These are phyloP conservation scores for Drosophila navojoa DNA, from an alignment of 1,140 invertebrate species.

Conservation along the genomic window DNA sequence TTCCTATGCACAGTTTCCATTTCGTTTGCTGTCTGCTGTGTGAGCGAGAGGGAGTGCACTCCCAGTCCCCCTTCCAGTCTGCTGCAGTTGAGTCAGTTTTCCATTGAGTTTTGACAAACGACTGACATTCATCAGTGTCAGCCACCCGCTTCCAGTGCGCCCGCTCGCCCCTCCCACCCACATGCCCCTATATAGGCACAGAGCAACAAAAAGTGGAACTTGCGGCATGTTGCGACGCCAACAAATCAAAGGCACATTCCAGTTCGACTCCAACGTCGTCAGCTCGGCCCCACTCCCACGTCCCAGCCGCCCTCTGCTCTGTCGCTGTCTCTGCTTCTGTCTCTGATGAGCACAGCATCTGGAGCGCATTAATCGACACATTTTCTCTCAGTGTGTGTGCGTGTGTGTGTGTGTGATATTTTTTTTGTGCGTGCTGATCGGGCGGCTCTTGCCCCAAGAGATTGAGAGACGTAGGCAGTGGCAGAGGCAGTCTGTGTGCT, in stretches of 20 bases:
- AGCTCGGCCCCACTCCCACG: background rate
- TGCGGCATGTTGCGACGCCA: conserved; percentile 38
- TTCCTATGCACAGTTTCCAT: conserved; percentile 35
- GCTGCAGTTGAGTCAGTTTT: conserved; percentile 58
- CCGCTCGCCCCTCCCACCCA: conserved; percentile 1
- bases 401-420: conserved; percentile 6
- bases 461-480: background rate
- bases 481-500: background rate
- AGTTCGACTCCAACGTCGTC: conserved; percentile 45
- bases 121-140: conserved; percentile 82
- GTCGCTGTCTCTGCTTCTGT: background rate
- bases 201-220: conserved; percentile 27
- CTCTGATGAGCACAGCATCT: conserved; percentile 63
- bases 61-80: background rate
- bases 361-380: conserved; percentile 81
- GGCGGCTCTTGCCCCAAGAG: conserved; percentile 37
- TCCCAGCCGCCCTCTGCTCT: background rate
- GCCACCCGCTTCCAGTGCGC: conserved; percentile 31
- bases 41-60: too few species aligned
- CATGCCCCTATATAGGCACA: conserved; percentile 34
- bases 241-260: conserved; percentile 80
- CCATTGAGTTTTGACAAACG: conserved; percentile 80
- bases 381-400: conserved; percentile 41
- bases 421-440: conserved; percentile 53
- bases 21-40: background rate